Conservation (phyloP, 2,888 invertebrate genomes). For the Zaprionus bogoriensis region DNA sequence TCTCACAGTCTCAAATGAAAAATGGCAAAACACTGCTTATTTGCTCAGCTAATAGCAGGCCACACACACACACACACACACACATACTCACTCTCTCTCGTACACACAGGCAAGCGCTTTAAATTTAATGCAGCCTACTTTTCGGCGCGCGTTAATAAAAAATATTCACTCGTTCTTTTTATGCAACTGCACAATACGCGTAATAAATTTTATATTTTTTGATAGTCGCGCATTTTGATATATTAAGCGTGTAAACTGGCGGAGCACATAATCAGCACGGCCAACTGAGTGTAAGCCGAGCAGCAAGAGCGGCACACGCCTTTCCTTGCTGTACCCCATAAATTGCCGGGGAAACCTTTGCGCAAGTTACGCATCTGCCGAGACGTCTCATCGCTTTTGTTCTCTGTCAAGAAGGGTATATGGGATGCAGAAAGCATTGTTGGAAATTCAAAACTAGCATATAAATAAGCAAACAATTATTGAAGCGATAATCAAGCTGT, state of each 20-base stretch:
- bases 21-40: slow-evolving; percentile 62
- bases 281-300: slow-evolving; percentile 19
- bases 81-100: background rate
- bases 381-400: background rate
- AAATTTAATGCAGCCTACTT: slow-evolving; percentile 38
- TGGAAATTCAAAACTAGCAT: background rate
- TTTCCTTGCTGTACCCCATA: slow-evolving; percentile 38
- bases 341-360: slow-evolving; percentile 40
- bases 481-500: no score
- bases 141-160: slow-evolving; percentile 32
- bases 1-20: slow-evolving; percentile 47
- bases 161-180: background rate
- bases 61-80: slow-evolving; percentile 1
- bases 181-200: slow-evolving; percentile 27
- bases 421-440: background rate
- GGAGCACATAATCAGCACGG: slow-evolving; percentile 38
- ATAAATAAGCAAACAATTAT: no score
- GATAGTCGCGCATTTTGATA: slow-evolving; percentile 49
- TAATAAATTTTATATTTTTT: slow-evolving; percentile 55
- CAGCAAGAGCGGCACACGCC: slow-evolving; percentile 9
- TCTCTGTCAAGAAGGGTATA: background rate
- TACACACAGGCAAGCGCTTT: slow-evolving; percentile 25
- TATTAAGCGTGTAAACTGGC: slow-evolving; percentile 52
- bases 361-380: slow-evolving; percentile 34
- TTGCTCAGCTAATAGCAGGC: slow-evolving; percentile 58